phyloP scores from a whole-genome alignment of 2,797 vertebrate genomes.

The Tenualosa thibaudeaui region DNA sequence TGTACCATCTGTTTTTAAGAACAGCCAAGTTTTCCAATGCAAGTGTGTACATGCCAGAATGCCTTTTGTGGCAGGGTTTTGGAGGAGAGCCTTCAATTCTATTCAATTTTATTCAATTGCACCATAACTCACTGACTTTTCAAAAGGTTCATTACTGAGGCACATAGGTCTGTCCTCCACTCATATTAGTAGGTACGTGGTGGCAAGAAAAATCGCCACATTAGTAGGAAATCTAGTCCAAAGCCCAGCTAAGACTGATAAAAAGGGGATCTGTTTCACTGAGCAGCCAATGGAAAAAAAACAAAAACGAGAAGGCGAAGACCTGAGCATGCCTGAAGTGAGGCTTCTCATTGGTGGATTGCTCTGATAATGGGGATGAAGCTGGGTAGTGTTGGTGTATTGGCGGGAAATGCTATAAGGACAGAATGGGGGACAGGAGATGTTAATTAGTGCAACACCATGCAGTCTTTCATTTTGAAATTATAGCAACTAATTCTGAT shows the following conservation, averaged over 20 bases:
- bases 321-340: neutral
- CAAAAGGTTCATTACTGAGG: neutral
- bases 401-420: no score
- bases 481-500: no score
- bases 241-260: neutral
- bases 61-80: neutral
- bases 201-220: neutral
- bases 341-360: neutral
- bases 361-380: neutral
- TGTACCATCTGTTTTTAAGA: neutral
- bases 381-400: no score
- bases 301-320: neutral
- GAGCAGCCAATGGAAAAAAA: neutral
- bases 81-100: neutral
- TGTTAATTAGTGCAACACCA: no score
- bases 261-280: neutral
- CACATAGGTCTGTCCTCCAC: neutral
- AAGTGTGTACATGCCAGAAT: neutral
- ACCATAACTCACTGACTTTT: neutral
- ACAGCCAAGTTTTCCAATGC: neutral
- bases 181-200: neutral
- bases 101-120: neutral
- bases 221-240: neutral
- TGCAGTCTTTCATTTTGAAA: no score
- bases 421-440: no score